Base-by-base conservation (phyloP, 2,888 invertebrate species). In the Scaptomyza caliginosa region DNA sequence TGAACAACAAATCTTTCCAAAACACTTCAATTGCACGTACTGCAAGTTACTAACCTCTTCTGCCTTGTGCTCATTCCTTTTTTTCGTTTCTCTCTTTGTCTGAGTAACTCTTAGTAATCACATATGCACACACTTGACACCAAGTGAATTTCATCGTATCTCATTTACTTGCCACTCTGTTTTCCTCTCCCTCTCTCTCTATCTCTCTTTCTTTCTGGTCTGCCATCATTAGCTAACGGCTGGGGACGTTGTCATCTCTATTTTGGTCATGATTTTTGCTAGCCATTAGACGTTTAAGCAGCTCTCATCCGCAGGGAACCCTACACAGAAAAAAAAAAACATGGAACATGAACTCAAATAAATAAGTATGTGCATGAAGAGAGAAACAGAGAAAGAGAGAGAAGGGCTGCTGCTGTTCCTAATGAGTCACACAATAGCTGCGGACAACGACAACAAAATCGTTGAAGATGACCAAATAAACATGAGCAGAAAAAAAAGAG, bases 241-340 rank as follows among this genome's bases (percentile, higher is more conserved):
- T 55, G 39, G 23, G 38, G 28, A 28, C 43, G 17, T 49, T 65
- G 83, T 83, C 83, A 68, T 68, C 77, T 83, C 63, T 66, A 79
- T 83, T 79, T 80, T 59, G 67, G 81, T 74, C 77, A 74, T 81
- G 81, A 70, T 73, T 80, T 67, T 59, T 58, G 80, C 49, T 58
- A 48, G 65, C 80, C 76, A 76, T 83, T 67, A 68, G 76, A 65
- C 65, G 60, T 69, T 64, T 74, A 68, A 73, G 72, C 74, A 54
- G 64, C 59, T 64, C 42, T 55, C 63, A 38, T 54, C 40, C 55
- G 28, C 30, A 60, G 56, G 39, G 32, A 17, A 48, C 32, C 16
- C 11, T 28, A 13, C 13, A 32, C n/a, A 8, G 16, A 8, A 34
- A 8, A 16, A 1, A 34, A 36, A 36, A 36, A 39, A 34, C 7